Evolutionary conservation across 2,888 invertebrate species (phyloP).

Genomic region (Cerastoderma edule): DNA sequence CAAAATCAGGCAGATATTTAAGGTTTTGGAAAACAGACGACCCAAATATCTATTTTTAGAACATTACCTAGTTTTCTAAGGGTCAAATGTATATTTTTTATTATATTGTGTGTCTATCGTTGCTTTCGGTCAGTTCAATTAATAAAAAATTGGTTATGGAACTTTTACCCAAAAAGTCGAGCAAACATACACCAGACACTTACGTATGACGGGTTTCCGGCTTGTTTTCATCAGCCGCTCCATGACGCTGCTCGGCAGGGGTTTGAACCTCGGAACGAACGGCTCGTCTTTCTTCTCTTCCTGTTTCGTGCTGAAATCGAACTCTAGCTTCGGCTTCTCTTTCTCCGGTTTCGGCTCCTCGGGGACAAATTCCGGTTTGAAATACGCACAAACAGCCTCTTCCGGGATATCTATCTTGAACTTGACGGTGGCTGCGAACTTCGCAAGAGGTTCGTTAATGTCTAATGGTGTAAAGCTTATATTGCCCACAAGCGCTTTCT

Average conservation of each 20-base stretch:
- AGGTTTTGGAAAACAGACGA: too few relatives aligned
- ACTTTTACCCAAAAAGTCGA: too few relatives aligned
- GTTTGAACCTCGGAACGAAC: constrained; percentile 65
- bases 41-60: too few relatives aligned
- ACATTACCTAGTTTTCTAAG: too few relatives aligned
- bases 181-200: too few relatives aligned
- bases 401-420: constrained; percentile 74
- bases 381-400: constrained; percentile 72
- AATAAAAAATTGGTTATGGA: too few relatives aligned
- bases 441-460: constrained; percentile 55
- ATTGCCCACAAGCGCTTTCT: constrained; percentile 66
- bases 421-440: constrained; percentile 64
- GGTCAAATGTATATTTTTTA: too few relatives aligned
- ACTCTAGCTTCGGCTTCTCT: constrained; percentile 64
- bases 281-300: constrained; percentile 63
- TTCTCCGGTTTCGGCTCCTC: constrained; percentile 73
- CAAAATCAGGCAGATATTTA: too few relatives aligned
- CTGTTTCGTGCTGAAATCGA: constrained; percentile 61
- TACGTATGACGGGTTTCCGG: constrained; percentile 66
- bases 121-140: too few relatives aligned
- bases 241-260: constrained; percentile 67
- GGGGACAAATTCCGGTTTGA: constrained; percentile 72
- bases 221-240: constrained; percentile 66
- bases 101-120: too few relatives aligned
- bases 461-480: constrained; percentile 68